These are phyloP conservation scores for Palythoa heliodiscus DNA, from an alignment of 92 coral and sea anemone species.

Conservation along the genomic window DNA sequence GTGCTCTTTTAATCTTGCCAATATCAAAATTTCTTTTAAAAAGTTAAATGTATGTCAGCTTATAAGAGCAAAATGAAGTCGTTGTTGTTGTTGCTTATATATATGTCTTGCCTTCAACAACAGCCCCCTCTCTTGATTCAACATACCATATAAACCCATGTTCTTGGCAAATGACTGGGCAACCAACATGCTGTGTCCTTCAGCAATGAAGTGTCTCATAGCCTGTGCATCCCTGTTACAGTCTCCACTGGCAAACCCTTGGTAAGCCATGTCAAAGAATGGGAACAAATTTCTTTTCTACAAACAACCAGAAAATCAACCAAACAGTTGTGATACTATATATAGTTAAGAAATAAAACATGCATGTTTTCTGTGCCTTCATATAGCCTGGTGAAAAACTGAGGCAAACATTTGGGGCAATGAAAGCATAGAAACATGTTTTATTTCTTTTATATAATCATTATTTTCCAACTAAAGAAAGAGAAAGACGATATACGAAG, in stretches of 20 bases:
- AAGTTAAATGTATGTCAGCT: too few relatives aligned
- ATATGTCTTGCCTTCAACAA: too few relatives aligned
- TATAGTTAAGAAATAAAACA: not conserved
- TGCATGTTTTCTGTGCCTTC: not conserved
- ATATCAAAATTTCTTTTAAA: too few relatives aligned
- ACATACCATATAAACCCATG: conserved; percentile 97
- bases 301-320: not conserved
- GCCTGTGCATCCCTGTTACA: conserved; percentile 93
- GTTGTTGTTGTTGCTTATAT: too few relatives aligned
- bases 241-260: conserved; percentile 98
- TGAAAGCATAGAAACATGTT: too few relatives aligned
- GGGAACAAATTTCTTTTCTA: conserved; percentile 89
- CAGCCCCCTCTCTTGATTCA: too few relatives aligned
- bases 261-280: conserved; percentile 99
- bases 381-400: not conserved
- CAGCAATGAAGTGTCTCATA: conserved; percentile 81
- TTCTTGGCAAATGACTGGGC: conserved; percentile 99
- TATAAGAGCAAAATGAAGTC: too few relatives aligned
- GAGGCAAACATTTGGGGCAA: too few relatives aligned
- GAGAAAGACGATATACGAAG: too few relatives aligned
- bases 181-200: conserved; percentile 85
- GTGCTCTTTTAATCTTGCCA: too few relatives aligned
- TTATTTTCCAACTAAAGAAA: too few relatives aligned
- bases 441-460: too few relatives aligned
- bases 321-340: not conserved